phyloP scores from a whole-genome alignment of 2,888 invertebrate genomes.

The Caenorhabditis angaria region DNA sequence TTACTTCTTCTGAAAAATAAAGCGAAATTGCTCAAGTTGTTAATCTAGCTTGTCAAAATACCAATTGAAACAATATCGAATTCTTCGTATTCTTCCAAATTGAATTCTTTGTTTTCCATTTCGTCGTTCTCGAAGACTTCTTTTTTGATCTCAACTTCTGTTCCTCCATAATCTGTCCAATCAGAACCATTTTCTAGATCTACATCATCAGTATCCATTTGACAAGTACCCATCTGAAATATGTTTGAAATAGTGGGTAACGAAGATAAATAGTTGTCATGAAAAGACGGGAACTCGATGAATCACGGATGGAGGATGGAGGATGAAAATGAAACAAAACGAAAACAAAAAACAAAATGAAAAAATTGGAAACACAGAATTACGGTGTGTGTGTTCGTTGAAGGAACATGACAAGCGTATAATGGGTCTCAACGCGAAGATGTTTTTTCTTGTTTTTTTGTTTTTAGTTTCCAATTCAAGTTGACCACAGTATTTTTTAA shows the following conservation, averaged over 20 bases:
- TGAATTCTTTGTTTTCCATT: conserved; percentile 1
- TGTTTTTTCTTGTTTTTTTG: too few relatives aligned
- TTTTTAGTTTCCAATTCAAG: too few relatives aligned
- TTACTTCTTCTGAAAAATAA: conserved; percentile 22
- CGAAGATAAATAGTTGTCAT: too few relatives aligned
- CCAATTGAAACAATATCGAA: conserved; percentile 31
- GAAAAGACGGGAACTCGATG: too few relatives aligned
- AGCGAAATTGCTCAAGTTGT: not conserved
- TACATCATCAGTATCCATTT: conserved; percentile 6
- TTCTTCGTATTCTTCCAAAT: conserved; percentile 23
- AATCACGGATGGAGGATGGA: too few relatives aligned
- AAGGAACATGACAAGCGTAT: too few relatives aligned
- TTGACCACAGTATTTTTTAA: too few relatives aligned
- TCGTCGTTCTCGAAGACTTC: not conserved
- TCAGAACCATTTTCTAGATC: conserved; percentile 3
- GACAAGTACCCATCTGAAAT: conserved; percentile 6
- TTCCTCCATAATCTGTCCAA: not conserved
- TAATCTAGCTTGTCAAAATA: not conserved
- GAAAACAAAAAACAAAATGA: not conserved
- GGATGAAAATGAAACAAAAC: too few relatives aligned
- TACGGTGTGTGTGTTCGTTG: too few relatives aligned
- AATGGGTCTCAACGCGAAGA: too few relatives aligned
- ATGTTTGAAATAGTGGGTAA: not conserved
- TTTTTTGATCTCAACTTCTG: not conserved
- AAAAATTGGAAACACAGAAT: not conserved